phyloP scores from a whole-genome alignment of 2,888 invertebrate genomes.

The Carterocephalus palaemon region DNA sequence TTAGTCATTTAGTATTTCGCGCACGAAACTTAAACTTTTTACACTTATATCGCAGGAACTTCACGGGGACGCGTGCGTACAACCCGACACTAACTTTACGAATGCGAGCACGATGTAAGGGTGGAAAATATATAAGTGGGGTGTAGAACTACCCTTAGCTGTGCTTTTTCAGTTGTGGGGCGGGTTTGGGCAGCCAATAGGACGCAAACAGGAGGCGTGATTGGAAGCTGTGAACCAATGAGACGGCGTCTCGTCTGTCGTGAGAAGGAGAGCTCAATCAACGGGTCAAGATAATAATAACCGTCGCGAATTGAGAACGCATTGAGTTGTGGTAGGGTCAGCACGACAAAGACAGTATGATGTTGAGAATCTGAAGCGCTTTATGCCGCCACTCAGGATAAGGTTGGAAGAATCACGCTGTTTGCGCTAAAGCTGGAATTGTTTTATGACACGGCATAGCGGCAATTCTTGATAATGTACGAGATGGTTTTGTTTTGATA shows the following conservation, averaged over 20 bases:
- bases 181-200: conserved; percentile 65
- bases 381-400: conserved; percentile 39
- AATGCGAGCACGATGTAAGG: conserved; percentile 73
- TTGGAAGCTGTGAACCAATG: conserved; percentile 59
- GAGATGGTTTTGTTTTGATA: conserved; percentile 1
- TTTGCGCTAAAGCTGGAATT: conserved; percentile 17
- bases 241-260: conserved; percentile 46
- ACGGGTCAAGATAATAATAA: conserved; percentile 78
- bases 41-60: conserved; percentile 67
- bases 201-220: conserved; percentile 59
- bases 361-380: conserved; percentile 57
- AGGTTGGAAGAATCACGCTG: conserved; percentile 40
- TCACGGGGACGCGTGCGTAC: conserved; percentile 65
- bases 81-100: conserved; percentile 59
- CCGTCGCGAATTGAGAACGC: conserved; percentile 77
- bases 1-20: conserved; percentile 61
- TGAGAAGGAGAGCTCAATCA: conserved; percentile 76
- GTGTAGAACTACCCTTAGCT: conserved; percentile 69
- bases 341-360: conserved; percentile 63
- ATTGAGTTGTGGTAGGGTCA: conserved; percentile 75
- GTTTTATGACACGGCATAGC: conserved; percentile 6
- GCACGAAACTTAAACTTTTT: conserved; percentile 65
- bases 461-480: not conserved
- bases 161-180: conserved; percentile 63
- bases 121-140: conserved; percentile 78